These are phyloP conservation scores for Poeciliopsis infans DNA, from an alignment of 2,797 vertebrate genomes.

Conservation along the genomic window DNA sequence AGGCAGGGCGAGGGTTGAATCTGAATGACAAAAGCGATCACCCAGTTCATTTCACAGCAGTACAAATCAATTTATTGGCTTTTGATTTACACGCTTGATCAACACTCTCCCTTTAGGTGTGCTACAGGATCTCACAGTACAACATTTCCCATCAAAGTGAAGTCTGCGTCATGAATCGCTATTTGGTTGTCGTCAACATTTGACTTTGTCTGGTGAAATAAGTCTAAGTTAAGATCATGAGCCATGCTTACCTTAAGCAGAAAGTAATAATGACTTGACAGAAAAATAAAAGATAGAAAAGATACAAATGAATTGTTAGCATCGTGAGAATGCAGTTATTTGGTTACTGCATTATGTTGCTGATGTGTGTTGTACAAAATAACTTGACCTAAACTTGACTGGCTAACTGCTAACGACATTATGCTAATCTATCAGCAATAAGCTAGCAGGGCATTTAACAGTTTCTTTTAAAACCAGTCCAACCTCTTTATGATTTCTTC, in stretches of 20 bases:
- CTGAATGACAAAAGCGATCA: conserved; percentile 50
- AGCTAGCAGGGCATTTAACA: not conserved
- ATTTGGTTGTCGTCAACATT: not conserved
- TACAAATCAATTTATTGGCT: conserved; percentile 38
- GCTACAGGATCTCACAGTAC: no score
- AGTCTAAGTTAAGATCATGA: not conserved
- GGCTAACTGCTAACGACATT: not conserved
- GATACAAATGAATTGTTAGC: not conserved
- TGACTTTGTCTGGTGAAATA: not conserved
- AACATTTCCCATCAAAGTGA: not conserved
- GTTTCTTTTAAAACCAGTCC: not conserved
- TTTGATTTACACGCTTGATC: conserved; percentile 47
- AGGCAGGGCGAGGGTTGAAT: conserved; percentile 24
- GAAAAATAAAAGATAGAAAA: not conserved
- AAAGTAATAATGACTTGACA: not conserved
- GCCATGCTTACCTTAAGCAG: not conserved
- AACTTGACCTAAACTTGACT: no score
- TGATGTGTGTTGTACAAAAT: no score
- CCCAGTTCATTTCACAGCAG: conserved; percentile 37
- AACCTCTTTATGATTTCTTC: not conserved
- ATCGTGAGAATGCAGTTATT: not conserved
- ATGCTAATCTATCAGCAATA: not conserved
- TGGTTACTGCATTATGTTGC: no score
- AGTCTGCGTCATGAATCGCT: not conserved
- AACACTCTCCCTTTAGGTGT: conserved; percentile 2